A percentile compares a stretch with the other conserved stretches of the same genome.
Evolutionary conservation across 2,888 invertebrate genomes (phyloP).

Genomic region (Conops quadrifasciatus): DNA sequence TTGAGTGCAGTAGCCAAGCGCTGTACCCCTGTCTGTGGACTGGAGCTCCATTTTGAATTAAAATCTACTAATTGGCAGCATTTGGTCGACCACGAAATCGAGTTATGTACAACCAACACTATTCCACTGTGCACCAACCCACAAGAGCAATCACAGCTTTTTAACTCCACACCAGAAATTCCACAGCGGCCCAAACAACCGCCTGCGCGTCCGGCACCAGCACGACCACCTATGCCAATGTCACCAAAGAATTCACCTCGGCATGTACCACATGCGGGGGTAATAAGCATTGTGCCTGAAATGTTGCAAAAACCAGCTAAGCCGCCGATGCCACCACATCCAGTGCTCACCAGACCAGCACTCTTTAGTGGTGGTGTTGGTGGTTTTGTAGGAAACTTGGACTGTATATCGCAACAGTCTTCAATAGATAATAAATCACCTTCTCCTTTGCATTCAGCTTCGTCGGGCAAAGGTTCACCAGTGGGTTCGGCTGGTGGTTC

Average conservation of each 20-base stretch:
- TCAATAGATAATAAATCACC: constrained; percentile 53
- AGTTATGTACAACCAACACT: constrained; percentile 85
- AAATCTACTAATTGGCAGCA: constrained; percentile 88
- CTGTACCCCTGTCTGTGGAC: constrained; percentile 72
- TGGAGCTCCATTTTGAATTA: constrained; percentile 75
- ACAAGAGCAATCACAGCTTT: constrained; percentile 55
- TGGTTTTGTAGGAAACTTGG: constrained; percentile 29
- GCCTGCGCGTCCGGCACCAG: constrained; percentile 67
- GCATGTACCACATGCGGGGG: constrained; percentile 67
- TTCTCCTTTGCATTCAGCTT: constrained; percentile 47
- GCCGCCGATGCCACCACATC: constrained; percentile 58
- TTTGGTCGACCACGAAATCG: constrained; percentile 83
- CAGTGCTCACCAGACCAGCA: constrained; percentile 50
- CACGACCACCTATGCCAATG: constrained; percentile 68
- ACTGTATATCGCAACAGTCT: constrained; percentile 56
- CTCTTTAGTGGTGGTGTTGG: constrained; percentile 40
- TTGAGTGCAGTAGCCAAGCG: constrained; percentile 74
- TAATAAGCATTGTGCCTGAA: constrained; percentile 66
- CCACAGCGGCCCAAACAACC: constrained; percentile 66
- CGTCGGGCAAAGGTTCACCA: constrained; percentile 56
- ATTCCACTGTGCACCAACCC: constrained; percentile 73
- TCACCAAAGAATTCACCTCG: constrained; percentile 67
- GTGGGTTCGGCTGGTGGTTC: constrained; percentile 45
- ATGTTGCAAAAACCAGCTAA: constrained; percentile 54
- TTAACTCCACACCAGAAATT: constrained; percentile 67